phyloP scores from a whole-genome alignment of 2,797 vertebrate genomes.

The Falco novaeseelandiae region DNA sequence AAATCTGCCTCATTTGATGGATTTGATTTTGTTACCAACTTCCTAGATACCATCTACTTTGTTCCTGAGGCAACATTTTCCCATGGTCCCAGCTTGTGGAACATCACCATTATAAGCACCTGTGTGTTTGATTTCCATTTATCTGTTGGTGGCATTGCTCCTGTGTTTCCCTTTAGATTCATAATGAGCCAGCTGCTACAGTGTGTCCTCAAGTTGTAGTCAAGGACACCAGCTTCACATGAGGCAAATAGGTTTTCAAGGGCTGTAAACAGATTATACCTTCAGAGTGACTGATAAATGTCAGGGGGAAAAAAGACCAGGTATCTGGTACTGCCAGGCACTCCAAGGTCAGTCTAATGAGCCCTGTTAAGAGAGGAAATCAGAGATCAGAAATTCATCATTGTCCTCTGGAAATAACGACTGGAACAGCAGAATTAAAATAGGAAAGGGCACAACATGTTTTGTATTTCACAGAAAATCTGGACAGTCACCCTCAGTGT shows the following conservation, averaged over 20 bases:
- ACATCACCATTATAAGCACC: background rate
- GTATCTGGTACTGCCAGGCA: background rate
- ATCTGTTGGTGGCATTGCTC: background rate
- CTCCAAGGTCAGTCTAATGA: background rate
- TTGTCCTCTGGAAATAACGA: background rate
- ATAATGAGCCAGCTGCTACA: background rate
- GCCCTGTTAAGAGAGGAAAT: background rate
- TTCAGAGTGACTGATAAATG: background rate
- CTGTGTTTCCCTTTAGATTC: background rate
- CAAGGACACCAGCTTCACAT: constrained; percentile 1
- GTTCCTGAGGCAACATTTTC: background rate
- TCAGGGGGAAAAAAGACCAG: background rate
- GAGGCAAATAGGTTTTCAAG: constrained; percentile 13
- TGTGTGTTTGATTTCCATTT: background rate
- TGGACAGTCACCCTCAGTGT: background rate
- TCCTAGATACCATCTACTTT: background rate
- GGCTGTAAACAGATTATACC: constrained; percentile 4
- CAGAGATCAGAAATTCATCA: background rate
- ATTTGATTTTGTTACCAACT: background rate
- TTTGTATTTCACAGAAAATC: background rate
- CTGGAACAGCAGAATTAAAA: background rate
- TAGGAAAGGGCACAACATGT: background rate
- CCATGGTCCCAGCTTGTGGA: background rate
- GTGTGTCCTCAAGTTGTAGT: background rate
- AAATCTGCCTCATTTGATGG: background rate